Conservation (phyloP, 1,140 invertebrate species). For the Phymorhynchus buccinoides region DNA sequence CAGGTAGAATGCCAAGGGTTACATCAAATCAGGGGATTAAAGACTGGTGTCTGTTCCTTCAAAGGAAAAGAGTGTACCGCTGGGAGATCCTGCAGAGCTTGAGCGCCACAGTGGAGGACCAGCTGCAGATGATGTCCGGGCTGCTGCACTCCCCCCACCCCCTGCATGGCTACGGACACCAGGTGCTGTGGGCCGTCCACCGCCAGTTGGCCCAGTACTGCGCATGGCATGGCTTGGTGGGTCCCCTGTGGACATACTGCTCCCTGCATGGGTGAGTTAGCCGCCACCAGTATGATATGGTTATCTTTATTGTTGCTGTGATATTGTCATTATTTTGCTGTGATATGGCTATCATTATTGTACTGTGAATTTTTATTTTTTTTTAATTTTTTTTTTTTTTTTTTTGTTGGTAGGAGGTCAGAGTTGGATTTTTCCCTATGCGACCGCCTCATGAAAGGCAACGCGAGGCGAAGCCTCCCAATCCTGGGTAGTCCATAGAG, state of each 20-base stretch:
- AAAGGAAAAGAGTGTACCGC: neutral
- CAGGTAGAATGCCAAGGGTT: too few relatives aligned
- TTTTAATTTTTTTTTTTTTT: too few relatives aligned
- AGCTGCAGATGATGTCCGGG: conserved; percentile 47
- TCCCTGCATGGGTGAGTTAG: conserved; percentile 53
- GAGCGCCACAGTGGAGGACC: conserved; percentile 28
- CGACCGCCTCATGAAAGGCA: too few relatives aligned
- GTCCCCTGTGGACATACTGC: conserved; percentile 65
- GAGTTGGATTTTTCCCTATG: too few relatives aligned
- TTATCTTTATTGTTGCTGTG: too few relatives aligned
- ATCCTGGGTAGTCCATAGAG: too few relatives aligned
- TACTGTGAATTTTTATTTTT: too few relatives aligned
- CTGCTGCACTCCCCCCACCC: conserved; percentile 57
- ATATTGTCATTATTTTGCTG: too few relatives aligned
- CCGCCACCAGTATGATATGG: neutral
- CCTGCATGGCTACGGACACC: conserved; percentile 24
- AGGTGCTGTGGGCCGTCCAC: conserved; percentile 53
- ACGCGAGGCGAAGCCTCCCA: too few relatives aligned
- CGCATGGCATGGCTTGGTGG: conserved; percentile 52
- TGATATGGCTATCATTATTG: too few relatives aligned
- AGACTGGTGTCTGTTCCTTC: neutral
- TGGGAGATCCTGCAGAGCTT: conserved; percentile 7
- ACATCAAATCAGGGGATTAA: too few relatives aligned
- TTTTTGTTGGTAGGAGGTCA: too few relatives aligned
- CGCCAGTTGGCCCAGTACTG: conserved; percentile 55